These are phyloP conservation scores for Periparus ater DNA, from an alignment of 2,797 vertebrate species.

Conservation along the genomic window DNA sequence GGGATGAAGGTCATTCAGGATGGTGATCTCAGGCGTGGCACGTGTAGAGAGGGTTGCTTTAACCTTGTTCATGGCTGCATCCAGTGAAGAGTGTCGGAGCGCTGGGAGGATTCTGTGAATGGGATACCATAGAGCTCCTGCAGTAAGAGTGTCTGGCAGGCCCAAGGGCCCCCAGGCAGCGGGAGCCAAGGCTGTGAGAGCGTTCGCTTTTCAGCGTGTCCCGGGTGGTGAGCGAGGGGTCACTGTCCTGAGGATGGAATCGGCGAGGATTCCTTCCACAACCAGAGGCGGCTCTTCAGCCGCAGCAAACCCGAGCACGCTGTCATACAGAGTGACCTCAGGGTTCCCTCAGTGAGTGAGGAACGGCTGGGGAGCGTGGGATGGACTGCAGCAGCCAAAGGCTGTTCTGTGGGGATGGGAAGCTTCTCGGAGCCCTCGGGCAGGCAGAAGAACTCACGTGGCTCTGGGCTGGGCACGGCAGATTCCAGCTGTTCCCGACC, in stretches of 20 bases:
- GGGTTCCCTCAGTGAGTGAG: no score
- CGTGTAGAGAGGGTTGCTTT: not conserved
- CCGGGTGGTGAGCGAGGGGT: not conserved
- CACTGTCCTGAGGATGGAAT: not conserved
- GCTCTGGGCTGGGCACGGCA: accelerated
- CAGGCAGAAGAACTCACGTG: accelerated
- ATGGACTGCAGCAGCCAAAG: not conserved
- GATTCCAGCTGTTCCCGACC: not conserved
- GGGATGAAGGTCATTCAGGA: no score
- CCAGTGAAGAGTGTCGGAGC: no score
- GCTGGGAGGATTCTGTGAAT: not conserved
- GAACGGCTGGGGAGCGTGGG: accelerated
- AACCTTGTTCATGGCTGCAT: accelerated
- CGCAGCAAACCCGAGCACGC: not conserved
- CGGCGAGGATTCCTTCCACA: accelerated
- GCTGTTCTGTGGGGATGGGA: accelerated
- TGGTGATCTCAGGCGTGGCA: no score
- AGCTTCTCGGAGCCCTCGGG: not conserved
- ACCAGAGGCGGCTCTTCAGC: not conserved
- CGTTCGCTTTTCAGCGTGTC: accelerated
- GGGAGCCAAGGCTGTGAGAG: not conserved
- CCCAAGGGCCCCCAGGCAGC: not conserved
- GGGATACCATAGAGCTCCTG: not conserved
- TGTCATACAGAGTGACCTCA: no score
- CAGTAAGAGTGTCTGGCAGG: not conserved